Evolutionary conservation across 2,888 invertebrate species (phyloP), one percentile per base, ranked within the genome.

Genomic region (Orthosia gothica): DNA sequence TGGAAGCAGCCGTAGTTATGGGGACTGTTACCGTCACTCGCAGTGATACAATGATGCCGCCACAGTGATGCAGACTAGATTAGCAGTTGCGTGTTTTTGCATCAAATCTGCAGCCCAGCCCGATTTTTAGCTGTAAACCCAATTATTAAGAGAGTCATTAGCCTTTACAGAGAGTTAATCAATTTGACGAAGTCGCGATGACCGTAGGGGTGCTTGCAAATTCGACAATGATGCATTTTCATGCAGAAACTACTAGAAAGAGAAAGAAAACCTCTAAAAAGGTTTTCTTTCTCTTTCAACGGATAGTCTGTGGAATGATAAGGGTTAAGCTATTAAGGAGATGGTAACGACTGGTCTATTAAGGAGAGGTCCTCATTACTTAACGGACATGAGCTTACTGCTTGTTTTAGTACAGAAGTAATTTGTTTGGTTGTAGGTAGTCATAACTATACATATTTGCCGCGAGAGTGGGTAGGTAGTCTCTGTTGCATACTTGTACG

Each of bases 401-500:
- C 9, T 66, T 32, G 23, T 23, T 74, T 66, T 13, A 13, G 32
- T 23, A 15, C 49, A 52, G 5, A 76, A 74, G 76, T 52, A 58
- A 74, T 66, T 76, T 66, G 32, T 58, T 47, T 16, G 50, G 65
- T 52, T 76, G 47, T 4, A 23, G 47, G 47, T 7, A 47, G 57
- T 52, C 20, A 20, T 63, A 55, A 55, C 16, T 55, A 15, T 52
- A 26, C 57, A 58, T 16, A 64, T 52, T 59, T 18, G 1, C 12
- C 16, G n/a, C 55, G 20, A 47, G 4, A 18, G n/a, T 45, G 9
- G n/a, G n/a, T n/a, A n/a, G 40, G 45, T 62, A 65, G 16, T 9
- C 40, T 40, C 9, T 40, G 40, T 40, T 9, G 9, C 9, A 40
- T 40, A 40, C 40, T 40, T 40, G 9, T 7, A 2, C 7, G 0